Base-by-base conservation (phyloP, 2,113 vertebrate genomes). In the Odobenus rosmarus region DNA sequence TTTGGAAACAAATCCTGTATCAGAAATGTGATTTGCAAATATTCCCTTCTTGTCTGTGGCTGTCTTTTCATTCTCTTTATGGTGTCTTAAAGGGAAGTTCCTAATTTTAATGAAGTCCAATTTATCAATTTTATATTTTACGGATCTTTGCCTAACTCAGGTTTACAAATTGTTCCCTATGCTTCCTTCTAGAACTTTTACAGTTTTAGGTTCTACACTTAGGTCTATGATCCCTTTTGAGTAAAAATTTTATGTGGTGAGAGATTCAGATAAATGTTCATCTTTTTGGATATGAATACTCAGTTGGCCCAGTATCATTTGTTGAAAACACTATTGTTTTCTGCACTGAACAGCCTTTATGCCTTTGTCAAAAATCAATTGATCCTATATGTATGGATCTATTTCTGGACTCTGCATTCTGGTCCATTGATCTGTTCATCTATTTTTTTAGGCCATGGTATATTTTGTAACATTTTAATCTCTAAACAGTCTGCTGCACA, bases 111-210 rank as follows among this genome's bases (percentile, higher is more conserved):
- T 93, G 10, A 76, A 46, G 2, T 71, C 16, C 4, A 76, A 21
- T 69, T 74, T 79, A n/a, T 55, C 77, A 95, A 14, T 72, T 97
- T 93, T 85, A 77, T 72, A 3, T 88, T 88, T 95, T 42, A 39
- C 83, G 5, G 5, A 55, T 86, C 14, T 88, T 90, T 83, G 74
- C 4, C 28, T 90, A 91, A 86, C 9, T 51, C 4, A 67, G 49
- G 19, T 26, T 77, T 53, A 88, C 5, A 74, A 80, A 64, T 9
- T n/a, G 64, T 90, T 95, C 49, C 8, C 5, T 39, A 0, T 36
- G 7, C 49, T 97, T 94, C 33, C n/a, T 76, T 82, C 57, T 33
- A 28, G 15, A 71, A 74, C 1, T 57, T 67, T 88, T 69, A 21
- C 18, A 46, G 69, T 24, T 76, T 86, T 80, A 42, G 24, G 2